Conservation (phyloP, 2,888 invertebrate genomes). For the Nephrotoma appendiculata region DNA sequence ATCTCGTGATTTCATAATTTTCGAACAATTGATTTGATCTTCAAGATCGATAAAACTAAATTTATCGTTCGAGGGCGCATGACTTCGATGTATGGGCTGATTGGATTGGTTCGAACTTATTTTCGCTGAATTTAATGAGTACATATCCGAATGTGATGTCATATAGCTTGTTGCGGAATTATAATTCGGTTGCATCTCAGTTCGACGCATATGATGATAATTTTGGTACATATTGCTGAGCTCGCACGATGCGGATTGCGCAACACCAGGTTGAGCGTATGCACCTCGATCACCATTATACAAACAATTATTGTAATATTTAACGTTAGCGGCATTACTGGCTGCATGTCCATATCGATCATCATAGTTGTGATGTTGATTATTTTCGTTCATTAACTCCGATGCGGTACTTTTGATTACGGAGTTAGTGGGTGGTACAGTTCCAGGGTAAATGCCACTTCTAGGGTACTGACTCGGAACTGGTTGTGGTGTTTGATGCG, state of each 20-base stretch:
- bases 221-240: background rate
- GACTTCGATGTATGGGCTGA: background rate
- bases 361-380: slow-evolving; percentile 3
- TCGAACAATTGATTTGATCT: slow-evolving; percentile 10
- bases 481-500: background rate
- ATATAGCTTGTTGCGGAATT: background rate
- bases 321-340: background rate
- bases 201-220: background rate
- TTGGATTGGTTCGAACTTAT: background rate
- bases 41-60: slow-evolving; percentile 8
- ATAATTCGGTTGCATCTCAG: background rate
- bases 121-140: slow-evolving; percentile 1
- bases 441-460: background rate
- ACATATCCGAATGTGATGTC: background rate
- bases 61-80: background rate
- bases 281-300: background rate
- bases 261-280: background rate
- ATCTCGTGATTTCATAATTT: slow-evolving; percentile 9
- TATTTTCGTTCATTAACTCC: background rate
- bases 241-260: background rate
- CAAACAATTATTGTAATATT: background rate
- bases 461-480: background rate
- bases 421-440: background rate
- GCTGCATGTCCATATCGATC: background rate
- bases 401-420: background rate